These are phyloP conservation scores for Nannoperca obscura DNA, from an alignment of 2,797 vertebrate genomes.

Conservation along the genomic window DNA sequence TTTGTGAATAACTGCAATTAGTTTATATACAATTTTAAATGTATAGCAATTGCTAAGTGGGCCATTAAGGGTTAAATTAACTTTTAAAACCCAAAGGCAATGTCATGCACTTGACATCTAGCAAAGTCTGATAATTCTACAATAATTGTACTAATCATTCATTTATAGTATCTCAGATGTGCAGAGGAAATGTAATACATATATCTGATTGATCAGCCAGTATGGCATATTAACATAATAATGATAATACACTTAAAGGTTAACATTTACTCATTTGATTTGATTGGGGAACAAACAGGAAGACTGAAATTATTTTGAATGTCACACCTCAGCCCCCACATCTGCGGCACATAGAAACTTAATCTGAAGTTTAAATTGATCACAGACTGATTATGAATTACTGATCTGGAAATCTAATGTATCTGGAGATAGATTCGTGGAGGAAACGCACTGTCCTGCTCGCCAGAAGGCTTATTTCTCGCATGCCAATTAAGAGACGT, in stretches of 20 bases:
- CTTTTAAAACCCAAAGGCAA: neutral
- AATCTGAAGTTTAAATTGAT: conserved; percentile 10
- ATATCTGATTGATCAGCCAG: neutral
- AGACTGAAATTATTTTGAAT: conserved; percentile 50
- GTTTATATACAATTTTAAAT: neutral
- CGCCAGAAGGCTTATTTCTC: conserved; percentile 9
- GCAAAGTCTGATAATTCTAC: neutral
- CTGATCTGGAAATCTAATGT: neutral
- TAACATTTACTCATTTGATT: conserved; percentile 35
- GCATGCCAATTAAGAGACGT: conserved; percentile 6
- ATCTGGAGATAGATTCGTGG: neutral
- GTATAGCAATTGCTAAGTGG: neutral
- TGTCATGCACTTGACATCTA: neutral
- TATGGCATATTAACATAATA: neutral
- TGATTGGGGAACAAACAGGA: conserved; percentile 28
- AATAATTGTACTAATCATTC: neutral
- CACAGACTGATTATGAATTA: neutral
- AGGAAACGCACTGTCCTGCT: conserved; percentile 20
- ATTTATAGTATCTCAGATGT: neutral
- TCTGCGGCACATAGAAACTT: conserved; percentile 17
- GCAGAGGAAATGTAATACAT: neutral
- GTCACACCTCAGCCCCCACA: conserved; percentile 57
- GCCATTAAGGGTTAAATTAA: neutral
- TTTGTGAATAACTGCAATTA: conserved; percentile 10
- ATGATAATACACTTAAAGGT: conserved; percentile 36